Evolutionary conservation across 2,113 vertebrate species (phyloP), one percentile per base, ranked within the genome.

Genomic region (Probosciger aterrimus): DNA sequence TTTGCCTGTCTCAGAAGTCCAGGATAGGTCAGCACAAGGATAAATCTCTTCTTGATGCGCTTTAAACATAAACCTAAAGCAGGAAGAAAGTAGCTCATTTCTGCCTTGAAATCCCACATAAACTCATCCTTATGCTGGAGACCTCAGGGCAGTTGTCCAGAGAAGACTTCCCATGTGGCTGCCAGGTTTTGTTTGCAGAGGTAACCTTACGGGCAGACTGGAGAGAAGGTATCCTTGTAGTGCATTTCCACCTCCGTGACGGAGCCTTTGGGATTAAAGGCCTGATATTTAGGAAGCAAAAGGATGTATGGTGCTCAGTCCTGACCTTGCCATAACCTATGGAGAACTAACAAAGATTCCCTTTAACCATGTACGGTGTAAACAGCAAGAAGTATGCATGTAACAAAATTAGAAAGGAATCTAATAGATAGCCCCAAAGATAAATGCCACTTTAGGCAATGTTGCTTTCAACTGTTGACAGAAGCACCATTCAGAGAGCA

Each of bases 381-480:
- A 97, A 92, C 27, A 82, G 81, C 0, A 7, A 91, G 82, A 43
- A 94, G n/a, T 4, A 9, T 0, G 0, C 57, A 67, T 18, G 20
- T 25, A 70, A 77, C 85, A 86, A 82, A 97, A 70, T 95, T 84
- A 93, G 96, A 95, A 96, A 95, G 91, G 91, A 97, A 93, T 95
- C 97, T 92, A 95, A 96, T 91, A 64, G 90, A 95, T 68, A 95
- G 88, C 69, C 88, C 82, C 86, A 39, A 93, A 95, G 96, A 96
- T 91, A 97, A 96, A 94, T 59, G 90, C 80, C 86, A 91, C 91
- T 97, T 97, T 68, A 94, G 95, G 89, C 81, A 88, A 64, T 49
- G 80, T 86, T 97, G 90, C 85, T 92, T 88, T 88, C 79, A 95
- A 86, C 88, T 97, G 95, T 95, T 97, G 93, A 96, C 94, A 97